Percentiles rank a stretch among this genome's conserved stretches.
phyloP scores from a whole-genome alignment of 2,888 invertebrate genomes.

The Andrena hattorfiana region DNA sequence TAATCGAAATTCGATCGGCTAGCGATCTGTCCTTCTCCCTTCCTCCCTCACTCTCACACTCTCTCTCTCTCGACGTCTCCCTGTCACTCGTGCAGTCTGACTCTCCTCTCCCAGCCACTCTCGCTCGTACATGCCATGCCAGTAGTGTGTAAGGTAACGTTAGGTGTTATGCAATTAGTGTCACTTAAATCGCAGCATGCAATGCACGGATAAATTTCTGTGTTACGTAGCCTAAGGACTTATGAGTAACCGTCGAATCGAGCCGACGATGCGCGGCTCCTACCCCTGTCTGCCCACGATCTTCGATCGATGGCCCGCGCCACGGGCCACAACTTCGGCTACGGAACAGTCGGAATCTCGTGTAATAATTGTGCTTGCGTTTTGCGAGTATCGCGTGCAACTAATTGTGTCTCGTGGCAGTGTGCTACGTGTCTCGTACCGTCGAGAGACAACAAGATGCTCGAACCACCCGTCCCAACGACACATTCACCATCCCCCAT shows the following conservation, averaged over 20 bases:
- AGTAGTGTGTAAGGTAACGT: slow-evolving; percentile 40
- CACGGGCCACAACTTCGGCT: not conserved
- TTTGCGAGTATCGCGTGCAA: slow-evolving; percentile 33
- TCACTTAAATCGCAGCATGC: slow-evolving; percentile 63
- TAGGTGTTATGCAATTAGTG: slow-evolving; percentile 56
- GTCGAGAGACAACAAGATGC: slow-evolving; percentile 45
- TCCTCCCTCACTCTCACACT: not conserved
- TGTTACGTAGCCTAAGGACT: slow-evolving; percentile 45
- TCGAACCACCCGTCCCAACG: slow-evolving; percentile 15
- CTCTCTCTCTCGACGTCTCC: not conserved
- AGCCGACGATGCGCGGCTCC: slow-evolving; percentile 7
- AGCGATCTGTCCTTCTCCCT: slow-evolving; percentile 1
- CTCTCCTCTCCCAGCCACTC: slow-evolving; percentile 1
- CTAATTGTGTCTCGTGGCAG: slow-evolving; percentile 47
- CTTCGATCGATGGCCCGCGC: slow-evolving; percentile 27
- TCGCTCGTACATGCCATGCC: slow-evolving; percentile 13
- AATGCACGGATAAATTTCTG: slow-evolving; percentile 52
- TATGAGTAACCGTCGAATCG: slow-evolving; percentile 34
- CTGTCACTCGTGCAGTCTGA: not conserved
- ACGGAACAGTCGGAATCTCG: not conserved
- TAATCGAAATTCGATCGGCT: slow-evolving; percentile 48
- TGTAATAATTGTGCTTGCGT: not conserved
- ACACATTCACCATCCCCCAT: not conserved
- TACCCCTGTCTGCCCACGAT: not conserved
- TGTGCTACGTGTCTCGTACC: not conserved